phyloP scores from a whole-genome alignment of 2,888 invertebrate genomes.

The Hypercompe scribonia region DNA sequence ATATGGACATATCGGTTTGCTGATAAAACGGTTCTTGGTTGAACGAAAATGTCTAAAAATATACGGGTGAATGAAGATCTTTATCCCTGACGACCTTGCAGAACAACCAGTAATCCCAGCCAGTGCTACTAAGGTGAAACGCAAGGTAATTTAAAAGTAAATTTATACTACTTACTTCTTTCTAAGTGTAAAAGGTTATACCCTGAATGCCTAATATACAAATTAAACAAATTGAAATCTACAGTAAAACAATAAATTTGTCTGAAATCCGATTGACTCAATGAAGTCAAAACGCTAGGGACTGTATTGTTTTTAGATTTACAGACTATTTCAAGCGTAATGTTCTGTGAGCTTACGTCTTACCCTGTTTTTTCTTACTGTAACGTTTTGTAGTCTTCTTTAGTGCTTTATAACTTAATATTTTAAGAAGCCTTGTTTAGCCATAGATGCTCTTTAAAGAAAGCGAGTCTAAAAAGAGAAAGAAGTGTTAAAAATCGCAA shows the following conservation, averaged over 20 bases:
- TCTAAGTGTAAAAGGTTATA: background rate
- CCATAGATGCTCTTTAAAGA: background rate
- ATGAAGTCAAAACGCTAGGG: conserved; percentile 5
- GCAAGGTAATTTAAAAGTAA: background rate
- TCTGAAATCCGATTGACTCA: background rate
- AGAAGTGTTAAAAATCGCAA: background rate
- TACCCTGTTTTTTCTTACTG: background rate
- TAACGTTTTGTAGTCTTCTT: background rate
- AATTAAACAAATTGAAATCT: background rate
- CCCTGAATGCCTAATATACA: background rate
- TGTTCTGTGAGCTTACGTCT: background rate
- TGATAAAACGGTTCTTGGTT: no score
- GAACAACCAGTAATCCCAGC: background rate
- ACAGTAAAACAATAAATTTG: background rate
- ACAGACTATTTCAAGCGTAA: background rate
- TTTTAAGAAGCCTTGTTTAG: background rate
- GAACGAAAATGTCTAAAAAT: background rate
- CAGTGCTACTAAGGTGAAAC: background rate
- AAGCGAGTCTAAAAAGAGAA: no score
- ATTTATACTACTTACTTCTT: background rate
- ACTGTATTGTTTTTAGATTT: background rate
- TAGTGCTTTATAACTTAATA: background rate
- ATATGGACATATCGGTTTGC: no score
- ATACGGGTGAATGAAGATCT: background rate
- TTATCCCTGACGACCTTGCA: background rate